Evolutionary conservation across 2,113 vertebrate genomes (phyloP), one percentile per base, ranked within the genome.

Genomic region (Talpa occidentalis): DNA sequence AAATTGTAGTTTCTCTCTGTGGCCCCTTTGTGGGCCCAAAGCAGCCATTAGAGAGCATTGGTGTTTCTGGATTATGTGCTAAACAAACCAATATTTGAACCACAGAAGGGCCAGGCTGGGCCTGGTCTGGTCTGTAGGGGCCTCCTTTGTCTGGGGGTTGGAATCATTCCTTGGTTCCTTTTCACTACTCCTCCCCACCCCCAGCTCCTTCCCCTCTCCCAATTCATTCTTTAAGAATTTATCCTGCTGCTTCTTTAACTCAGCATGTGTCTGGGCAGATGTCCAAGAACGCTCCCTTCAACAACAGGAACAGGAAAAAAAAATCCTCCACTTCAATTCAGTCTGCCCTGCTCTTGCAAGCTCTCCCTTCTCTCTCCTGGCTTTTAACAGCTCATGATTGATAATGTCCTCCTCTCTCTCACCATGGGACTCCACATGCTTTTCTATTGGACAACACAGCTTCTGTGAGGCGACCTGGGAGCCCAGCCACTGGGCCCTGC

Each of bases 191-290:
- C 47, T 90, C 95, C 95, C 95, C 88, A 80, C 97, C 94, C 95
- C 97, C 95, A 94, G 76, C 74, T 96, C 93, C 92, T 97, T 97
- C 95, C 97, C 97, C 91, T 97, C 91, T 89, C 93, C 95, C 97
- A 96, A 97, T 98, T 98, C 97, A 98, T 98, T 98, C 98, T 98
- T 98, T 97, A 96, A 98, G 98, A 98, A 98, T 98, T 97, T 97
- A 98, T 98, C 98, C 98, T 26, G 37, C 98, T 35, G 35, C 97
- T 98, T 98, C 98, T 98, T 98, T 98, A 98, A 98, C 98, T 98
- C 98, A 98, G 98, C 99, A 99, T 99, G 99, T 98, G 99, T 99
- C 99, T 99, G 99, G 99, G 99, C 99, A 99, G 98, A 99, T 99
- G 99, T 99, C 99, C 99, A 99, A 99, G 98, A 98, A 98, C 74